These are phyloP conservation scores for Celastrina argiolus DNA, from an alignment of 2,888 invertebrate genomes.

Conservation along the genomic window DNA sequence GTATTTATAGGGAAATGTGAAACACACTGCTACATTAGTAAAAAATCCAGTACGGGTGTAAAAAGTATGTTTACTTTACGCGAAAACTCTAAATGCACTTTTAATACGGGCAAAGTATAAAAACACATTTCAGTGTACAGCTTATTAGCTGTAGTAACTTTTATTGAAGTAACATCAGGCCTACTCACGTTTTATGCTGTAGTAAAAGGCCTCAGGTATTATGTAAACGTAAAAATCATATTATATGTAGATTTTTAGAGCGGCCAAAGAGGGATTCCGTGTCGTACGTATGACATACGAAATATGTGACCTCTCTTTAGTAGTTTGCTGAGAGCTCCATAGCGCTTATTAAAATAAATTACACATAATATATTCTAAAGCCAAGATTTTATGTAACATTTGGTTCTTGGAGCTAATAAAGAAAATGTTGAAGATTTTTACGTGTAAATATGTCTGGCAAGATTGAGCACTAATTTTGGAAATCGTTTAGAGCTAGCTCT, in stretches of 20 bases:
- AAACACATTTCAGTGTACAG: conserved; percentile 13
- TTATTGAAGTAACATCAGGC: neutral
- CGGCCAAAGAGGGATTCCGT: conserved; percentile 1
- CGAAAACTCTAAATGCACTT: conserved; percentile 6
- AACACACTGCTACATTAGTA: neutral
- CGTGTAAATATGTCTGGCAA: neutral
- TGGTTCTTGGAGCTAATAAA: neutral
- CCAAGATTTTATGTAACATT: neutral
- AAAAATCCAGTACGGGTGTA: neutral
- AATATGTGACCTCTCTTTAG: neutral
- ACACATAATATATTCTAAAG: conserved; percentile 17
- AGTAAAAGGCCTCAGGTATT: neutral
- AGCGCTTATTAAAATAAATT: conserved; percentile 20
- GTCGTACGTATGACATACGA: neutral
- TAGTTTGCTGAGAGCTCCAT: conserved; percentile 11
- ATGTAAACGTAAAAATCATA: conserved; percentile 9
- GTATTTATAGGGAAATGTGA: neutral
- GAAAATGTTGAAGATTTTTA: neutral
- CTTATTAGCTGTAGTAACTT: conserved; percentile 2
- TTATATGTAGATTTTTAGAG: conserved; percentile 18
- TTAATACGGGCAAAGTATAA: neutral
- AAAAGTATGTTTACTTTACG: neutral
- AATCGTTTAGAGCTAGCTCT: no score
- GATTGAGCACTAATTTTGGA: neutral
- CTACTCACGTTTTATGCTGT: conserved; percentile 16